Percentiles rank a stretch among this genome's conserved stretches.
Evolutionary conservation across 2,797 vertebrate species (phyloP).

Genomic region (Mionectes olivaceus): DNA sequence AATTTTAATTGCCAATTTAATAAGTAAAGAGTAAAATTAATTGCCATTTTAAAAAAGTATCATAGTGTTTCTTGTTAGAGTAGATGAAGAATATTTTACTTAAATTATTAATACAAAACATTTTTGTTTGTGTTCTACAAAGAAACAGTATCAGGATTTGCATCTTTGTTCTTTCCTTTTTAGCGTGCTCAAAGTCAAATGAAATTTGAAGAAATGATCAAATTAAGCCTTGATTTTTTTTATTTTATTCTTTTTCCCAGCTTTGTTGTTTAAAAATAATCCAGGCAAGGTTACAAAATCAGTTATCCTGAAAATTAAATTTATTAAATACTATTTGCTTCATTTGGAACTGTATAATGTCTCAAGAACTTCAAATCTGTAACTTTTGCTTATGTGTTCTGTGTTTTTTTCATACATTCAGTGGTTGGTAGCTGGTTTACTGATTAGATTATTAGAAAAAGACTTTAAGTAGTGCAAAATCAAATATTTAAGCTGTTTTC

Average conservation of each 20-base stretch:
- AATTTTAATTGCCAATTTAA: not conserved
- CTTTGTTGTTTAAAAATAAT: not conserved
- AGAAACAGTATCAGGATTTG: not conserved
- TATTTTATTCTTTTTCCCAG: not conserved
- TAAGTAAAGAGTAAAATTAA: not conserved
- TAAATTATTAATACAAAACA: conserved; percentile 33
- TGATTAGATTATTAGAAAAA: not conserved
- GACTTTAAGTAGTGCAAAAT: not conserved
- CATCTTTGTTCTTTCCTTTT: conserved; percentile 24
- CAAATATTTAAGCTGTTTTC: not conserved
- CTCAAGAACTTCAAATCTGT: not conserved
- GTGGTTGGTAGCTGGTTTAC: not conserved
- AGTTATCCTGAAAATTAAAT: not conserved
- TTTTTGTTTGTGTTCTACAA: conserved; percentile 15
- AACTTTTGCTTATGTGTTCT: not conserved
- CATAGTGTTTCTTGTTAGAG: not conserved
- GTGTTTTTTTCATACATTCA: not conserved
- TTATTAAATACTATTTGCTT: not conserved
- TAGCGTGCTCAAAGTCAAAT: not conserved
- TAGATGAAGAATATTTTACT: not conserved
- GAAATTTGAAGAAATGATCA: conserved; percentile 18
- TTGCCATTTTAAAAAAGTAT: not conserved
- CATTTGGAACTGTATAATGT: not conserved
- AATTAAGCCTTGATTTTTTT: conserved; percentile 1
- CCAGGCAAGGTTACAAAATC: not conserved